Base-by-base conservation (phyloP, 64 coral and sea anemone genomes). In the Stichodactyla mertensii region DNA sequence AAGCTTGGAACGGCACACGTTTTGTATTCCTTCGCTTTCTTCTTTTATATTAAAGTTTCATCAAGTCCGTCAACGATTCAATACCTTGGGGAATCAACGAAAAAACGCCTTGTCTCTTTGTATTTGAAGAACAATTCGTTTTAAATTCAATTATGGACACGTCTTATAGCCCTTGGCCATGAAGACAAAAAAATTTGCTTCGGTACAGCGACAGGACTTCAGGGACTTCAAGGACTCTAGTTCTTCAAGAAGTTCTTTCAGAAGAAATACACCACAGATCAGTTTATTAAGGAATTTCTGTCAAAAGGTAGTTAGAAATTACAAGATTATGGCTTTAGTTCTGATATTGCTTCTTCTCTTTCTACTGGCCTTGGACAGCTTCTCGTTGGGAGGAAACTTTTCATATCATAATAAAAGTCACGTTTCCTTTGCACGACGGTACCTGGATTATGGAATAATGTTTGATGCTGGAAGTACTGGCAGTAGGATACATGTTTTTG, bases 391-490 rank as follows among this genome's bases (percentile, higher is more conserved):
- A n/a, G 52, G 55, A 8, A 20, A 55, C 20, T 45, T 85, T 31
- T 55, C 55, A 27, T 59, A 28, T 28, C 19, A 19, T 6, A 19
- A 23, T 16, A 61, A 59, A 55, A 58, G 15, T 5, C 22, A 58
- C 6, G 54, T 58, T 61, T 85, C 83, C 26, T 85, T 54, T 55
- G 23, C 24, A 7, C 45, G 55, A 64, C 55, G 55, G 19, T 85
- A 58, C 54, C 55, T 85, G 16, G 55, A 85, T 10, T 89, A 90
- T 84, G 91, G 94, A 27, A 92, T 96, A 58, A 96, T 96, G 94
- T 96, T 99, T 86, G 96, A 99, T 78, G 96, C 96, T 70, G 96
- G 96, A 23, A 99, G 96, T 52, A 99, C 96, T 8, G 96, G 96
- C 1, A 99, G 92, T 55, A 92, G 96, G 36, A 92, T 99, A 83